These are phyloP conservation scores for Pitangus sulphuratus DNA, from an alignment of 2,797 vertebrate species.

Conservation along the genomic window DNA sequence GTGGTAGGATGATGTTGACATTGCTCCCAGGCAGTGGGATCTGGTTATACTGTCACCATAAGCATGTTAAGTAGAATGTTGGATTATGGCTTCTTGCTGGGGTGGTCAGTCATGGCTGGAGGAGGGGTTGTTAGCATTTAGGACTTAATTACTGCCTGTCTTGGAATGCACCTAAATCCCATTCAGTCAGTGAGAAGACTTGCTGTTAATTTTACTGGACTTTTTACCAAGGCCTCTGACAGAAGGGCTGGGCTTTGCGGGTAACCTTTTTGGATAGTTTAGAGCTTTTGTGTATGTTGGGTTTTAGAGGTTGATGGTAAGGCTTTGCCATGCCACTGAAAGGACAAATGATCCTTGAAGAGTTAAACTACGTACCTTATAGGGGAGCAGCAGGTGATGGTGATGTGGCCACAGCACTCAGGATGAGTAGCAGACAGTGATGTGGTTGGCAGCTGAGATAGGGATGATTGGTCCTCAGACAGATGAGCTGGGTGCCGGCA, in stretches of 20 bases:
- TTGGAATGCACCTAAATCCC: background rate
- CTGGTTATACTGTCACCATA: rapidly evolving
- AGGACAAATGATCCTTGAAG: background rate
- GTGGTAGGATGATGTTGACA: background rate
- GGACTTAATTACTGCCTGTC: background rate
- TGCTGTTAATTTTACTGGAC: background rate
- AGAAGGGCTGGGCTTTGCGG: background rate
- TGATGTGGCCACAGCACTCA: background rate
- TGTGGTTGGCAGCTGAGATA: background rate
- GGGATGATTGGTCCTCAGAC: background rate
- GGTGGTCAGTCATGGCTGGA: background rate
- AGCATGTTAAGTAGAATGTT: background rate
- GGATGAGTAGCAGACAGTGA: background rate
- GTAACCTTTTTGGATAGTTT: background rate
- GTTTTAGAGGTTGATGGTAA: background rate
- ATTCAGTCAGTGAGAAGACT: background rate
- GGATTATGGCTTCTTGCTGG: background rate
- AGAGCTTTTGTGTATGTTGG: background rate
- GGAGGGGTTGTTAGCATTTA: background rate
- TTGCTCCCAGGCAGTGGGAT: background rate
- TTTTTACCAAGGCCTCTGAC: background rate
- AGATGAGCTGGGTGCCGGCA: background rate
- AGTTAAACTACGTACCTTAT: background rate
- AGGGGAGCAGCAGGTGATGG: background rate
- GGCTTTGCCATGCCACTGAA: background rate